Conservation (phyloP, 2,113 vertebrate genomes). For the Panurus biarmicus region DNA sequence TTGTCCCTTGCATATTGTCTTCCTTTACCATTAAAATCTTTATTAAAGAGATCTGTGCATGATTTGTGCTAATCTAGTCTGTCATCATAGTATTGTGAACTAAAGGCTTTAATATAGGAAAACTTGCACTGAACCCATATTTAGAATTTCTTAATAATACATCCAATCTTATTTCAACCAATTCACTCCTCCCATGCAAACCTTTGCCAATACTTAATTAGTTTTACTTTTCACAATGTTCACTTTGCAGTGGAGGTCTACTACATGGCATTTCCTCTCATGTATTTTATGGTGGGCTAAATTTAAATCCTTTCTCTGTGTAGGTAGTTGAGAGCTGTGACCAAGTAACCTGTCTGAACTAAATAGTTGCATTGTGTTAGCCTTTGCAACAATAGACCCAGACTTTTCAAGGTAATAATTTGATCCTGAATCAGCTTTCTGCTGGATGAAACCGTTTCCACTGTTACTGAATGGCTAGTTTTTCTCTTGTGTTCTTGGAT, state of each 20-base stretch:
- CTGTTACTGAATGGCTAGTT: not conserved
- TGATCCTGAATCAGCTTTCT: not conserved
- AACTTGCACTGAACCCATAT: not conserved
- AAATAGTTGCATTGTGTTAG: not conserved
- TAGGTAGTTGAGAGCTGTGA: not conserved
- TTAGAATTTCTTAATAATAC: not conserved
- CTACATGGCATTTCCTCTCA: not conserved
- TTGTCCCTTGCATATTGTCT: not conserved
- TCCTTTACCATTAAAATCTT: not conserved
- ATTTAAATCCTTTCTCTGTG: not conserved
- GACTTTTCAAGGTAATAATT: not conserved
- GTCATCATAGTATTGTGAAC: rapidly evolving
- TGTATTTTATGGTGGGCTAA: not conserved
- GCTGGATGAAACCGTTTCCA: not conserved
- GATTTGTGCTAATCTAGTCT: not conserved
- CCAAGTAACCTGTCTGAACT: not conserved
- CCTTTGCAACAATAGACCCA: not conserved
- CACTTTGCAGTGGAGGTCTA: not conserved
- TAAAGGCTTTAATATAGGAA: not conserved
- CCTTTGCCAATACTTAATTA: not conserved
- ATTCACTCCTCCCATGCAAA: not conserved
- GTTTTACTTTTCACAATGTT: not conserved
- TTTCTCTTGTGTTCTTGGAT: not conserved
- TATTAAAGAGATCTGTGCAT: not conserved
- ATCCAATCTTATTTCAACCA: not conserved